phyloP scores from a whole-genome alignment of 2,113 vertebrate species.

The Dipodomys spectabilis region DNA sequence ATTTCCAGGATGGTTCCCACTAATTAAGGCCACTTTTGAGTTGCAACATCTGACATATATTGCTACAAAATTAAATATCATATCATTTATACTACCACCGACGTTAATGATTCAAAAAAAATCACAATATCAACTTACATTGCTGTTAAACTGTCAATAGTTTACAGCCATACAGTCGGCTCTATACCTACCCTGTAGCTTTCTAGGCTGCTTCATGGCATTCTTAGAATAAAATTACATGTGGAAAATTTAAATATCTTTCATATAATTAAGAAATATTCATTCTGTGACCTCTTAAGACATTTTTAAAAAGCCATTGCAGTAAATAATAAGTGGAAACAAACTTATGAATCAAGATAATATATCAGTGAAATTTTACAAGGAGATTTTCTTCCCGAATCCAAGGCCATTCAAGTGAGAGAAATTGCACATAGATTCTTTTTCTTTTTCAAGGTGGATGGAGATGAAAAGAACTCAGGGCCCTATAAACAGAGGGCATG shows the following conservation, averaged over 20 bases:
- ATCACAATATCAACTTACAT: neutral
- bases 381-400: neutral
- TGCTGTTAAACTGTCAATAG: neutral
- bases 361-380: neutral
- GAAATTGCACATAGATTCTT: neutral
- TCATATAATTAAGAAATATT: neutral
- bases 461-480: neutral
- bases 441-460: slow-evolving; percentile 28
- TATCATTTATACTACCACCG: neutral
- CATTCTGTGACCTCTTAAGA: neutral
- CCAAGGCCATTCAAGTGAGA: slow-evolving; percentile 26
- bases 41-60: neutral
- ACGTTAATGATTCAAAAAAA: neutral
- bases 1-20: neutral
- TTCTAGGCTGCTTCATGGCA: neutral
- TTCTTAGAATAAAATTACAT: neutral
- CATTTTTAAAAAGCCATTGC: neutral
- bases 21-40: neutral
- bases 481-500: neutral
- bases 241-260: slow-evolving; percentile 9
- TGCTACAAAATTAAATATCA: neutral
- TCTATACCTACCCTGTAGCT: neutral
- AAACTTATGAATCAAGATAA: neutral
- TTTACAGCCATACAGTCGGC: too few species aligned
- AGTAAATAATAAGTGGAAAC: neutral